Evolutionary conservation across 2,888 invertebrate genomes (phyloP), one percentile per base, ranked within the genome.

Genomic region (Chalcosyrphus nemorum): DNA sequence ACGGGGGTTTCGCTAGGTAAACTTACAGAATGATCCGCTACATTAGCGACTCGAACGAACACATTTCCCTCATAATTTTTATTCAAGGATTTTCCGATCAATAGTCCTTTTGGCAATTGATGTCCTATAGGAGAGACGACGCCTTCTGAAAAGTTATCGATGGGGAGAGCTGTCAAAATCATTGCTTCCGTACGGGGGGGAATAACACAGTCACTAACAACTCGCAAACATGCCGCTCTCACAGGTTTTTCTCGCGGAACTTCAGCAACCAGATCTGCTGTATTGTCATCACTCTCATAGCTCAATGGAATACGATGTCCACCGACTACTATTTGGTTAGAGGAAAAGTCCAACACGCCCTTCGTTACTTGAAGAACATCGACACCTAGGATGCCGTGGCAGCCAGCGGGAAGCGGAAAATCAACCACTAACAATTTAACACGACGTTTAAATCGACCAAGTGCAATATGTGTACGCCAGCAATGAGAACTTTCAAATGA

Each of bases 371-470:
- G 66, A 38, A 66, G 66, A 11, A 63, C 54, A 45, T 74, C 74
- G 6, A 74, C 15, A 17, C 63, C 63, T 15, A 63, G 54, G n/a
- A 63, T 74, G 19, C 74, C 65, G 17, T 74, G 24, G 35, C 74
- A 74, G 17, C 74, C 57, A 35, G 54, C 9, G 21, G 63, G 29
- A n/a, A 63, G 38, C 7, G 32, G 15, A 32, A 54, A 32, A 63
- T 63, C 35, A 17, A 72, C 21, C 54, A 72, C 52, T 24, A 52
- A 9, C 43, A 59, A 13, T 41, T 72, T 54, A 11, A 63, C 43
- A 15, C 72, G 72, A 43, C 61, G 52, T 43, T 61, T 43, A 35
- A 65, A 50, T 52, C 50, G 15, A 35, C 65, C 35, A 21, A 65
- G 65, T 50, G 24, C 6, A 50, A 65, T 24, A 15, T 35, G n/a